phyloP scores from a whole-genome alignment of 92 coral and sea anemone genomes.

The Paragorgia papillata region DNA sequence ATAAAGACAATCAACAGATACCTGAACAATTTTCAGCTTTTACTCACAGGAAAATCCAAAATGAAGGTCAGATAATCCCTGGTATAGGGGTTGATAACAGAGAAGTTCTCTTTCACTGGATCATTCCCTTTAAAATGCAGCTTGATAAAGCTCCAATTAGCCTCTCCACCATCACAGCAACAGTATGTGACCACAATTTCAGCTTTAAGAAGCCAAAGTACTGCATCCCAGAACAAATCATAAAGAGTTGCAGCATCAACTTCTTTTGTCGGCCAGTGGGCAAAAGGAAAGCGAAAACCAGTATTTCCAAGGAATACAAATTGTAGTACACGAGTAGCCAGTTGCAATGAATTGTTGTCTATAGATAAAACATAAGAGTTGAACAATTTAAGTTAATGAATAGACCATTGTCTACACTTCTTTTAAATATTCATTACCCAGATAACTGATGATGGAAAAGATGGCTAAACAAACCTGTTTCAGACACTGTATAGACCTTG shows the following conservation, averaged over 20 bases:
- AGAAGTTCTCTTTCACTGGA: slow-evolving; percentile 46
- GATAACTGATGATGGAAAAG: too few relatives aligned
- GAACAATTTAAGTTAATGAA: neutral
- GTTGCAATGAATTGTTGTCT: slow-evolving; percentile 20
- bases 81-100: slow-evolving; percentile 53
- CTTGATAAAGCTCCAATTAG: slow-evolving; percentile 55
- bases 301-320: slow-evolving; percentile 55
- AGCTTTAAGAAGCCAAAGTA: slow-evolving; percentile 36
- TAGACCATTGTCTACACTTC: neutral
- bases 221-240: slow-evolving; percentile 50
- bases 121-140: slow-evolving; percentile 56
- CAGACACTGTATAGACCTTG: too few relatives aligned
- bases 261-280: slow-evolving; percentile 57
- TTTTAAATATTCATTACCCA: too few relatives aligned
- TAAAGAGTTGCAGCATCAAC: slow-evolving; percentile 56
- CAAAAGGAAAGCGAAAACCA: slow-evolving; percentile 62
- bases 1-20: neutral
- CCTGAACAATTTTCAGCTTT: neutral
- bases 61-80: slow-evolving; percentile 43
- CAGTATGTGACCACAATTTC: slow-evolving; percentile 46
- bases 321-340: slow-evolving; percentile 60
- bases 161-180: slow-evolving; percentile 60
- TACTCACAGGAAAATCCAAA: slow-evolving; percentile 47
- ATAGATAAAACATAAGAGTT: neutral
- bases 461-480: too few relatives aligned